Base-by-base conservation (phyloP, 92 coral and sea anemone species). In the Phymanthus crucifer region DNA sequence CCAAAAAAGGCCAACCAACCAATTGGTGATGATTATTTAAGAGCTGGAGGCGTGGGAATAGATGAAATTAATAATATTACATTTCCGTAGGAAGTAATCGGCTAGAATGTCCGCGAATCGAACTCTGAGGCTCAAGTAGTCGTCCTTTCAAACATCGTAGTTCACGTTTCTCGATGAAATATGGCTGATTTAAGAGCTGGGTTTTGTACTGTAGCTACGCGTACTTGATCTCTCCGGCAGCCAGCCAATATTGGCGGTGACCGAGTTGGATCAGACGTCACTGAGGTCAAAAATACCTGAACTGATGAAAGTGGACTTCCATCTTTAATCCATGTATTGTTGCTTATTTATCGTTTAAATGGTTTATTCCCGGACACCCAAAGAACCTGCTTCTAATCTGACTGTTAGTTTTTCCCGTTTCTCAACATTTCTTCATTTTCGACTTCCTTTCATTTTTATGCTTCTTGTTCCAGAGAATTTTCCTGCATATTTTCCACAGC, bases 171-270 rank as follows among this genome's bases (percentile, higher is more conserved):
- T 14, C 11, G 14, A 27, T 29, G 27, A 54, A 54, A 23, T 54
- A 19, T 13, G 4, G 64, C 8, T 19, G 10, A n/a, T n/a, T n/a
- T n/a, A 54, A 19, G 6, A 9, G 10, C 4, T 54, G 23, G 4
- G 23, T 9, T 1, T 18, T 9, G 27, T 54, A 14, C 23, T 50
- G 23, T 11, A 14, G 57, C 3, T 50, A 10, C n/a, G n/a, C n/a
- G n/a, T 50, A 9, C 14, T 54, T 54, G 21, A 54, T 61, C 34
- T 33, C 17, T 26, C 68, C 11, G 66, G 66, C 66, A 57, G 68
- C 35, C 68, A 61, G 68, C 68, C 34, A 61, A 61, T n/a, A n/a
- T 61, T 61, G 68, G 68, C 68, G 34, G 68, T n/a, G n/a, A n/a
- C n/a, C 29, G 27, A 54, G 64, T 54, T 54, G 26, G 34, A 29